Percentiles rank a stretch among this genome's conserved stretches.
Evolutionary conservation across 2,797 vertebrate species (phyloP).

Genomic region (Hipposideros larvatus): DNA sequence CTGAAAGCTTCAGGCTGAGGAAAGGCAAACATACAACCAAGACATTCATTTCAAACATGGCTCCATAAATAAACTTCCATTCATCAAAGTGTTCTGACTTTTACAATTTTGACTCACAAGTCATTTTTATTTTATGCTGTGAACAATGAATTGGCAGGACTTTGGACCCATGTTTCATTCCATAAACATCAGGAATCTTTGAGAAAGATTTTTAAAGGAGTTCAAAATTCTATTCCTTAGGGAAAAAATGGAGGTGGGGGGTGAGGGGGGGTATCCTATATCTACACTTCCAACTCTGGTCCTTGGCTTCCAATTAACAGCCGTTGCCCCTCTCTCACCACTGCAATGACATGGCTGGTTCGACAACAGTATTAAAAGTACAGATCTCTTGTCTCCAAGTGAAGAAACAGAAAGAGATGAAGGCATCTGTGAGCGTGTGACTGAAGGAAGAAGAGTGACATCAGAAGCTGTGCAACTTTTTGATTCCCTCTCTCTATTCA

Average conservation of each 20-base stretch:
- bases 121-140: not conserved
- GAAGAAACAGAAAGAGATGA: not conserved
- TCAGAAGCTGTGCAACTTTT: not conserved
- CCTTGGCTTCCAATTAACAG: not conserved
- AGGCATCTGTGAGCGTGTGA: not conserved
- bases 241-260: rapidly evolving
- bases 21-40: not conserved
- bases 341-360: rapidly evolving
- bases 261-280: rapidly evolving
- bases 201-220: not conserved
- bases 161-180: not conserved
- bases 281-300: not conserved
- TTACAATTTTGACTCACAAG: not conserved
- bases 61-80: not conserved
- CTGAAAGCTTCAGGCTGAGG: not conserved
- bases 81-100: not conserved
- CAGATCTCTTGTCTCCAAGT: not conserved
- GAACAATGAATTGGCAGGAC: not conserved
- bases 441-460: not conserved
- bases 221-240: not conserved
- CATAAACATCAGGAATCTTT: not conserved
- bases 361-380: not conserved
- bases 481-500: not conserved
- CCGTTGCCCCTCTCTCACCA: not conserved
- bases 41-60: not conserved